A percentile compares a stretch with the other conserved stretches of the same genome.
phyloP scores from a whole-genome alignment of 2,888 invertebrate species.

The Heteromyza rotundicornis region DNA sequence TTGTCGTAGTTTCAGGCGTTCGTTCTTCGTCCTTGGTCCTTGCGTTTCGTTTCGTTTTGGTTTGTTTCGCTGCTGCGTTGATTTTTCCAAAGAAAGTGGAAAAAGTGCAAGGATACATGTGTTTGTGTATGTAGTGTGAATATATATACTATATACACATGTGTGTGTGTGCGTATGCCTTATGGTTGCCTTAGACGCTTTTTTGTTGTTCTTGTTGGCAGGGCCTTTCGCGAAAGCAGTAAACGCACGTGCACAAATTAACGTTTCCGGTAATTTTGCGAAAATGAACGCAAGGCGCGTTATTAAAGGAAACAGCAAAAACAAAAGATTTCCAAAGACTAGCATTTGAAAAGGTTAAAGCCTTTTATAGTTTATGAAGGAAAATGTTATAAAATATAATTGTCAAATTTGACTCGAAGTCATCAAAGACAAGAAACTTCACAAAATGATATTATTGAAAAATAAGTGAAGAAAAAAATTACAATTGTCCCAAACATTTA shows the following conservation, averaged over 20 bases:
- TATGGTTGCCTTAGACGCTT: constrained; percentile 31
- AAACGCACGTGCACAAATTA: constrained; percentile 52
- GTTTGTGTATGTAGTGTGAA: neutral
- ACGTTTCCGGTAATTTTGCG: constrained; percentile 53
- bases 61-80: constrained; percentile 17
- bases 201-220: constrained; percentile 35
- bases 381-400: too few species aligned
- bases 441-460: too few species aligned
- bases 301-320: constrained; percentile 49
- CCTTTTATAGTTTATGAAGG: too few species aligned
- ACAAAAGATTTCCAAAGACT: too few species aligned
- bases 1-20: constrained; percentile 12
- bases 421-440: too few species aligned
- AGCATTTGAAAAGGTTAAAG: too few species aligned
- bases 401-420: too few species aligned
- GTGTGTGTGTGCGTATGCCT: neutral
- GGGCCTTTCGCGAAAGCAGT: constrained; percentile 1
- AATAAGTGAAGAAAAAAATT: too few species aligned
- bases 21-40: constrained; percentile 16
- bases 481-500: too few species aligned
- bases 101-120: neutral
- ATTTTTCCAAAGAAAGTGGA: constrained; percentile 17
- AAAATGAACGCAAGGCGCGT: constrained; percentile 54
- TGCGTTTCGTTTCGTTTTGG: too few species aligned
- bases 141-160: neutral